Evolutionary conservation across 2,888 invertebrate genomes (phyloP).

Genomic region (Platynereis dumerilii): DNA sequence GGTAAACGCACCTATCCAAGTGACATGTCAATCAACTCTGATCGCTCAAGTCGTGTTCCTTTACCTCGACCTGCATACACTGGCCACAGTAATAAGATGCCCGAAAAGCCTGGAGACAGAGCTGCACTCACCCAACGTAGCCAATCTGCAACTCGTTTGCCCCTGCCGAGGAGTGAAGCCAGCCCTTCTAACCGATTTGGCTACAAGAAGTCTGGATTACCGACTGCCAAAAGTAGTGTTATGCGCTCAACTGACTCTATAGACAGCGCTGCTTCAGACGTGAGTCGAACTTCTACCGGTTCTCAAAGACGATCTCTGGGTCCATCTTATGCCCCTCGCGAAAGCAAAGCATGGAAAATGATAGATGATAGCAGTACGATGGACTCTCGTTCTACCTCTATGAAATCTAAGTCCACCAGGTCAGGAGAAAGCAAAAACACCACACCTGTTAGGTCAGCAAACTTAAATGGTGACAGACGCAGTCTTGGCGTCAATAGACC

Average conservation of each 20-base stretch:
- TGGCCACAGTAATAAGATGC: too few species aligned
- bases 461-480: background rate
- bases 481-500: background rate
- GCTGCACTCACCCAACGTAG: too few species aligned
- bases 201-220: background rate
- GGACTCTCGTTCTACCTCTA: slow-evolving; percentile 9
- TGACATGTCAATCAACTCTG: slow-evolving; percentile 24
- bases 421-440: background rate
- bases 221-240: slow-evolving; percentile 9
- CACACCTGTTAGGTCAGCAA: background rate
- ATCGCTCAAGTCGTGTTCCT: slow-evolving; percentile 5
- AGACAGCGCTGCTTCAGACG: slow-evolving; percentile 14
- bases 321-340: slow-evolving; percentile 10
- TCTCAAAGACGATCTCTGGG: background rate
- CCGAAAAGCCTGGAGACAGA: too few species aligned
- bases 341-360: slow-evolving; percentile 17
- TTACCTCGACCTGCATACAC: too few species aligned
- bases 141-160: too few species aligned
- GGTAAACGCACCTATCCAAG: slow-evolving; percentile 23
- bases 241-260: slow-evolving; percentile 20
- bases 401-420: background rate
- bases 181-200: slow-evolving; percentile 2
- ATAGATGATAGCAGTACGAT: slow-evolving; percentile 21
- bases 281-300: background rate
- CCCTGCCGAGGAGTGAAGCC: too few species aligned